Conservation (phyloP, 2,888 invertebrate species). For the Atrina japonica region DNA sequence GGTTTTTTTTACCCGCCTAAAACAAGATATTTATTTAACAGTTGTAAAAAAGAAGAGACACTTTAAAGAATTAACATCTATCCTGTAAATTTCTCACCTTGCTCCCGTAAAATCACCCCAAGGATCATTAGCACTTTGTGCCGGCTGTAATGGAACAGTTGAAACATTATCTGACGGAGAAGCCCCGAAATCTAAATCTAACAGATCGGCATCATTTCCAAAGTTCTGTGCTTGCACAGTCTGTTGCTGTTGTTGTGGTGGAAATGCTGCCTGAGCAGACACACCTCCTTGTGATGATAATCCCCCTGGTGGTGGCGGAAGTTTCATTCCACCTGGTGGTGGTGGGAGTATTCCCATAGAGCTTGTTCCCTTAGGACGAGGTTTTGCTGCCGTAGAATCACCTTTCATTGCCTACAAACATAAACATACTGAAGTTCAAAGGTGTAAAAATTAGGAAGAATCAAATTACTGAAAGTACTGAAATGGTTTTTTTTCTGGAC, state of each 20-base stretch:
- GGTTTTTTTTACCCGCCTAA: no score
- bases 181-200: slow-evolving; percentile 52
- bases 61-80: no score
- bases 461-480: no score
- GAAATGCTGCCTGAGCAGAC: slow-evolving; percentile 38
- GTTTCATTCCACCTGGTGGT: slow-evolving; percentile 86
- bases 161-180: slow-evolving; percentile 33
- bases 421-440: not conserved
- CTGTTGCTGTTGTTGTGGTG: slow-evolving; percentile 29
- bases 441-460: no score
- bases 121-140: slow-evolving; percentile 56
- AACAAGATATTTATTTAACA: no score
- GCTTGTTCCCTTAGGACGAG: slow-evolving; percentile 78
- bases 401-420: slow-evolving; percentile 65
- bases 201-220: slow-evolving; percentile 56
- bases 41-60: no score
- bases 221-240: slow-evolving; percentile 29
- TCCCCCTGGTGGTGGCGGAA: slow-evolving; percentile 91
- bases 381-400: slow-evolving; percentile 28
- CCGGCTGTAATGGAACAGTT: slow-evolving; percentile 39
- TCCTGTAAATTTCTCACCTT: slow-evolving; percentile 56
- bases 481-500: no score
- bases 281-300: slow-evolving; percentile 87
- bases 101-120: slow-evolving; percentile 77
- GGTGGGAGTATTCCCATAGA: slow-evolving; percentile 86